Base-by-base conservation (phyloP, 2,888 invertebrate species). In the Drosophila recens region DNA sequence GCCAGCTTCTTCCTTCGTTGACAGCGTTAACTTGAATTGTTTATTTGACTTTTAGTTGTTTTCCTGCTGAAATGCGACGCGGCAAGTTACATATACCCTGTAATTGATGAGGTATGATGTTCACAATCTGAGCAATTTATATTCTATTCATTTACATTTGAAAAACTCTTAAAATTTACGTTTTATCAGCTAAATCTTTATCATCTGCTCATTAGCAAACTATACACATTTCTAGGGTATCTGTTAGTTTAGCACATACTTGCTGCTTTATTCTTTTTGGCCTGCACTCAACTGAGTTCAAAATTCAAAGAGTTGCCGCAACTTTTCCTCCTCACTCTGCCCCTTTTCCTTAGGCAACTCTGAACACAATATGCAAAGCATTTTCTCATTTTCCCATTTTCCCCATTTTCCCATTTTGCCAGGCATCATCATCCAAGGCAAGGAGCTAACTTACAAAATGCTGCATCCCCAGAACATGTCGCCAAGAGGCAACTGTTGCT, bases 41-140 rank as follows among this genome's bases (percentile, higher is more conserved):
- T 89, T 87, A 87, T 87, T 87, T 87, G 89, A 87, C 89, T 87
- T 87, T 85, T 89, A 85, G 84, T 85, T 87, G 87, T 85, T 85
- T 82, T 74, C 65, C 73, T 58, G 72, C 67, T 81, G 76, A 86
- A 82, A 82, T 78, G 75, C 74, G 85, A 57, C 5, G 42, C 69
- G 34, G 59, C 72, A 73, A 62, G 42, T 69, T 77, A 33, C 17
- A 15, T n/a, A 17, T 76, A 75, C 75, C 75, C 74, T 66, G 40
- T 17, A 34, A 15, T 4, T 42, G 46, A 10, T 5, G 17, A 27
- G 23, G 23, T 23, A 23, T 23, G 23, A 23, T 23, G 23, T 3
- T n/a, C 3, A 38, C 38, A 38, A 0, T n/a, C 8, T 15, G 6
- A 6, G 38, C n/a, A 40, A 15, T 40, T 15, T 15, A 15, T 3